Evolutionary conservation across 2,113 vertebrate genomes (phyloP).

Genomic region (Semnornis frantzii): DNA sequence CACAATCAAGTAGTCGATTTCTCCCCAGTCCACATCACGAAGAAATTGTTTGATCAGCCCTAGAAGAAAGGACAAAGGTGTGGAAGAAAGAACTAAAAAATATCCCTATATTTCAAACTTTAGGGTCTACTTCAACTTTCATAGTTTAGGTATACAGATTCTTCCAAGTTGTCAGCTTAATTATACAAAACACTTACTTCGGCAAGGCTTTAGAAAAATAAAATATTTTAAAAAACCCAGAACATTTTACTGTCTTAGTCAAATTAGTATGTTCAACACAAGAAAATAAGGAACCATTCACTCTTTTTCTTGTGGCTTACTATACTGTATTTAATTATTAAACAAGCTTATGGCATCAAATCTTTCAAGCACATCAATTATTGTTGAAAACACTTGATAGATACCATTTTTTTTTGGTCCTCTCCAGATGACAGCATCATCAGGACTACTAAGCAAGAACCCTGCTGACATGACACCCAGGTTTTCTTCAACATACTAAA

Average conservation of each 20-base stretch:
- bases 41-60: slow-evolving; percentile 99
- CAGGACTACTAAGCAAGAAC: slow-evolving; percentile 92
- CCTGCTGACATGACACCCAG: slow-evolving; percentile 95
- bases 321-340: background rate
- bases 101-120: background rate
- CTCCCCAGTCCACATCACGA: slow-evolving; percentile 96
- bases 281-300: background rate
- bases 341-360: background rate
- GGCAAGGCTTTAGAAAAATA: background rate
- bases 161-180: background rate
- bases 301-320: background rate
- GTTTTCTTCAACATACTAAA: slow-evolving; percentile 94
- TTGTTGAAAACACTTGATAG: background rate
- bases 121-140: background rate
- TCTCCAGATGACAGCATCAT: slow-evolving; percentile 98
- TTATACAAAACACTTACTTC: background rate
- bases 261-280: background rate
- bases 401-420: slow-evolving; percentile 97
- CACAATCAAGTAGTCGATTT: slow-evolving; percentile 91
- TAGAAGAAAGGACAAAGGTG: slow-evolving; percentile 14
- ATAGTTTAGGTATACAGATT: too few relatives aligned
- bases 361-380: background rate
- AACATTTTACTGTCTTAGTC: background rate
- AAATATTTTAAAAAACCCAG: background rate
- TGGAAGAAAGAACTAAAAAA: background rate